Conservation (phyloP, 2,797 vertebrate genomes). For the Oreochromis grahami region DNA sequence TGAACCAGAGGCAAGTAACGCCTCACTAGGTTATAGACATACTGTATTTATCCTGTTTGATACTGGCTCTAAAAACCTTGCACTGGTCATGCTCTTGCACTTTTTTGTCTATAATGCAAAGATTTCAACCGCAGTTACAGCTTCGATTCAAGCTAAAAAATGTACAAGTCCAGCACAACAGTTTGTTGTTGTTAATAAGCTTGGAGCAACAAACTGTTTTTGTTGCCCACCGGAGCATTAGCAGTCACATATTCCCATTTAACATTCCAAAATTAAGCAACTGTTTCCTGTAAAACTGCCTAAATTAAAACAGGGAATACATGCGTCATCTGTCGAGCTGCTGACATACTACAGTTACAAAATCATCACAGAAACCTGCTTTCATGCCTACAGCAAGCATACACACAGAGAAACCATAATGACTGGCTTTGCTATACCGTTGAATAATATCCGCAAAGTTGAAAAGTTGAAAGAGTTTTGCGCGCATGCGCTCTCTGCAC, state of each 20-base stretch:
- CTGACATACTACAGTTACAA: constrained; percentile 39
- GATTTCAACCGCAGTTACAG: neutral
- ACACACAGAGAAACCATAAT: constrained; percentile 55
- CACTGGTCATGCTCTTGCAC: neutral
- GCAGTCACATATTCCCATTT: constrained; percentile 43
- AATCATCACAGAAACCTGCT: constrained; percentile 34
- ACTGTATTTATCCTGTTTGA: neutral
- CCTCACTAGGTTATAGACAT: neutral
- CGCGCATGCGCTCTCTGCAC: neutral
- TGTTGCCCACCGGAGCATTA: constrained; percentile 25
- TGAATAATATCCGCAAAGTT: constrained; percentile 27
- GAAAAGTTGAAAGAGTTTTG: constrained; percentile 43
- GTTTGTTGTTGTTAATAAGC: constrained; percentile 33
- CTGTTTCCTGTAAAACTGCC: constrained; percentile 59
- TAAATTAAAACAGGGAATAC: constrained; percentile 48
- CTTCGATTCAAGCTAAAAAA: neutral
- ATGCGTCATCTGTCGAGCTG: constrained; percentile 55
- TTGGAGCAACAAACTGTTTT: constrained; percentile 23
- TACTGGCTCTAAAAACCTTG: neutral
- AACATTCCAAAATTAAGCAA: constrained; percentile 55
- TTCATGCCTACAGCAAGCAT: constrained; percentile 27
- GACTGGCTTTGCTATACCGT: constrained; percentile 29
- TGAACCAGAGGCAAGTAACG: rapidly evolving
- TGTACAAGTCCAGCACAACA: neutral
- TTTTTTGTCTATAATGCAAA: neutral